Evolutionary conservation across 2,113 vertebrate species (phyloP), one percentile per base, ranked within the genome.

Genomic region (Apodemus sylvaticus): DNA sequence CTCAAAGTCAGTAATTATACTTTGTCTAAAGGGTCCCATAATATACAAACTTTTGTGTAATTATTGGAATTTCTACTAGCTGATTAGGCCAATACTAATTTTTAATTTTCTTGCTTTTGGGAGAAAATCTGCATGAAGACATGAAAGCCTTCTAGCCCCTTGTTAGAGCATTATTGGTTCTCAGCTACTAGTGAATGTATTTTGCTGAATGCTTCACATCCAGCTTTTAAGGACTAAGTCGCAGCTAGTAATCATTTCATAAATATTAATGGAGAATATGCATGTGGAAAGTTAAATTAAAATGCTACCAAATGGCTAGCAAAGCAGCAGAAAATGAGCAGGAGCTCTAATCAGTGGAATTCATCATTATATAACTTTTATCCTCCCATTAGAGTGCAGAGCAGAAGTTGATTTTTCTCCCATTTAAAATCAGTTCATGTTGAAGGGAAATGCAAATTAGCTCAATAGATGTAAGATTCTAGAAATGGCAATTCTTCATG

Each of bases 241-340:
- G 5, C 42, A 97, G 62, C 62, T 96, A 98, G 91, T 96, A 98
- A 98, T 98, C 97, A 97, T 98, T 98, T 98, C 17, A 98, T 98
- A 98, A 98, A 98, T 98, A 98, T 98, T 98, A 97, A 98, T 97
- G 97, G 95, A 94, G 81, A 97, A 95, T 86, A 70, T 55, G 94
- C 82, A 97, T 96, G 96, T 58, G 96, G 76, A 97, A 70, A 89
- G 79, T 97, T 96, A 83, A 89, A 97, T 90, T 96, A 96, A 97
- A 98, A 97, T 93, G 93, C 73, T 98, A 89, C 94, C 97, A 96
- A 97, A 73, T 96, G 96, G 60, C 94, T 97, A 97, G 88, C 88
- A 76, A 76, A 73, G 96, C 81, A 78, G 93, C 98, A 97, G 95
- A 89, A 98, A 96, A 97, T 93, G 94, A 96, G 89, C 94, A 97